These are phyloP conservation scores for Sebastes taczanowskii DNA, from an alignment of 2,797 vertebrate species.

Conservation along the genomic window DNA sequence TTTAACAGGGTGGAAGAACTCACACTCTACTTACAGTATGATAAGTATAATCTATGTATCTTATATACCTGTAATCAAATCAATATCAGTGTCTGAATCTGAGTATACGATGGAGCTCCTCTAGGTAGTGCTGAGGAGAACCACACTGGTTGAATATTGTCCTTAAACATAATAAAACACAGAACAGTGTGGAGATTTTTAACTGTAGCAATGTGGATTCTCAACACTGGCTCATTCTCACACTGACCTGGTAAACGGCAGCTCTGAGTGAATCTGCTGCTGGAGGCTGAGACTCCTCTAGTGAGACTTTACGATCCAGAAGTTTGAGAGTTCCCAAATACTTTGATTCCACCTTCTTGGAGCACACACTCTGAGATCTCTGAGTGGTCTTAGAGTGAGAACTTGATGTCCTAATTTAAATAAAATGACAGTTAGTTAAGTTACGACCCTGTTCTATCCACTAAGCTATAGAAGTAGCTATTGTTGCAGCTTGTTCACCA, in stretches of 20 bases:
- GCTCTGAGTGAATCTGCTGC: conserved; percentile 87
- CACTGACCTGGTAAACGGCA: conserved; percentile 91
- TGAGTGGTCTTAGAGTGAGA: conserved; percentile 65
- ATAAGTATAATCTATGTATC: not conserved
- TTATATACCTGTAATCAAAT: not conserved
- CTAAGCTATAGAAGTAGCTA: not conserved
- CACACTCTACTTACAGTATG: not conserved
- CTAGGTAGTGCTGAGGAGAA: not conserved
- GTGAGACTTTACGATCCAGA: conserved; percentile 81
- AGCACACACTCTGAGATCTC: conserved; percentile 65
- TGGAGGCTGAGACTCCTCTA: conserved; percentile 77
- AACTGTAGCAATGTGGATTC: not conserved
- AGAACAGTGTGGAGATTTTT: not conserved
- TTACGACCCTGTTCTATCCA: not conserved
- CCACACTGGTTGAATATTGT: not conserved
- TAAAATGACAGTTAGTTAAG: not conserved
- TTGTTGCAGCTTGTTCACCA: conserved; percentile 26
- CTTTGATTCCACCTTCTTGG: conserved; percentile 79
- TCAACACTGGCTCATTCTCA: not conserved
- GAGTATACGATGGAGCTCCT: not conserved
- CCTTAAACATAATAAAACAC: not conserved
- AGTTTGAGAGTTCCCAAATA: conserved; percentile 89
- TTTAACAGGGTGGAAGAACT: not conserved
- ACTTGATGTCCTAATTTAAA: conserved; percentile 75
- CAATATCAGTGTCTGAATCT: no score